Evolutionary conservation across 2,888 invertebrate species (phyloP), one percentile per base, ranked within the genome.

Genomic region (Pharmacophagus antenor): DNA sequence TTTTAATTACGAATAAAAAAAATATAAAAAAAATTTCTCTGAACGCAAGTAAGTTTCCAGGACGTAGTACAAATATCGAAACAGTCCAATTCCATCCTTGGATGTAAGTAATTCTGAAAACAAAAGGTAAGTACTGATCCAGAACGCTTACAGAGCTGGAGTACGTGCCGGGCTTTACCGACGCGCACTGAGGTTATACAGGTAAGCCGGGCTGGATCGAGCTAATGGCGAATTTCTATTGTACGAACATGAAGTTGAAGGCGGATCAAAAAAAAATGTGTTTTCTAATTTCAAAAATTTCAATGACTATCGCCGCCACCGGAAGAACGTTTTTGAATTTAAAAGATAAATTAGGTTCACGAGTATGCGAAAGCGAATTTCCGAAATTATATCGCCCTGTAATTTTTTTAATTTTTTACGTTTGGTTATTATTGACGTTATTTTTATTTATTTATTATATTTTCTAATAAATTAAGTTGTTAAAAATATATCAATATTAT

Each of bases 121-220:
- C 58, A 65, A 63, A 64, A 64, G 64, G 60, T 60, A 66, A 63
- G 53, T 65, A 65, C 62, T 68, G 68, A 67, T 68, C 65, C 65
- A 31, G 23, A n/a, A 54, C 62, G 65, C 65, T 64, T 64, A 65
- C 63, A 47, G 60, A 58, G 60, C 51, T 10, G 50, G 53, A 61
- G 66, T 56, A 67, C 68, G 68, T 68, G 68, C 65, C 58, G 47
- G 61, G 68, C 63, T 63, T 67, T 57, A 52, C 50, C 63, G 63
- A 51, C 27, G 63, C 62, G 47, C 50, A 56, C 64, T 55, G 51
- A 58, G 64, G 48, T 55, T 65, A 62, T 62, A 68, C 66, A 61
- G 42, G 64, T 67, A 67, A 68, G 67, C 67, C 63, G 18, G 56
- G 65, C 62, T 67, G 62, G 68, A 65, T 67, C 60, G 61, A 63